Base-by-base conservation (phyloP, 2,888 invertebrate species). In the Pinctada fucata region DNA sequence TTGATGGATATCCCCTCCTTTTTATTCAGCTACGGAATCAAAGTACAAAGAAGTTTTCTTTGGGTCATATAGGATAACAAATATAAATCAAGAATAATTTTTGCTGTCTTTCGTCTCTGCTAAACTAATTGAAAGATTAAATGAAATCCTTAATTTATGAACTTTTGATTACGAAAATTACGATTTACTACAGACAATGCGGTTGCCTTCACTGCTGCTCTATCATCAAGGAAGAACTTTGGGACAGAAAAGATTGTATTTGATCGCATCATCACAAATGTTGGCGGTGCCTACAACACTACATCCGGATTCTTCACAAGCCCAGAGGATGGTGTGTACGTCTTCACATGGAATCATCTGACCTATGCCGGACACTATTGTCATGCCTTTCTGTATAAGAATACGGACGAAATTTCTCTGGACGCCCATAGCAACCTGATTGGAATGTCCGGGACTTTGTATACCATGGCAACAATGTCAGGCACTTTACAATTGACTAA, bases 221-320 rank as follows among this genome's bases (percentile, higher is more conserved):
- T 31, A 31, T 31, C 31, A 1, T 31, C 1, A 31, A 31, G 31
- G 0, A 31, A 31, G 31, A 31, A 0, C 31, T 31, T 31, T 31
- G 31, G 31, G 31, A 31, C 31, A n/a, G 58, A 58, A 58, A 1
- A 1, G 0, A 58, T 58, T 0, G 13, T 58, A 1, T 77, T 72
- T 45, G 76, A 77, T 13, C 31, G 16, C 3, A 50, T 77, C n/a
- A 50, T 66, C n/a, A 67, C 76, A 47, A 77, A 77, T 58, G 2
- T 72, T 45, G 76, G 76, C n/a, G 5, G 31, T 67, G 66, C 66
- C 2, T 77, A 77, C 47, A 67, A 65, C 47, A 49, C 8, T 5
- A 16, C 45, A 4, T 51, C 47, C 0, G 76, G 76, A 31, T 48
- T 48, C 3, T 77, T 77, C 52, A 72, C 76, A 2, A 31, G 71